These are phyloP conservation scores for Perccottus glenii DNA, from an alignment of 2,113 vertebrate genomes.

Conservation along the genomic window DNA sequence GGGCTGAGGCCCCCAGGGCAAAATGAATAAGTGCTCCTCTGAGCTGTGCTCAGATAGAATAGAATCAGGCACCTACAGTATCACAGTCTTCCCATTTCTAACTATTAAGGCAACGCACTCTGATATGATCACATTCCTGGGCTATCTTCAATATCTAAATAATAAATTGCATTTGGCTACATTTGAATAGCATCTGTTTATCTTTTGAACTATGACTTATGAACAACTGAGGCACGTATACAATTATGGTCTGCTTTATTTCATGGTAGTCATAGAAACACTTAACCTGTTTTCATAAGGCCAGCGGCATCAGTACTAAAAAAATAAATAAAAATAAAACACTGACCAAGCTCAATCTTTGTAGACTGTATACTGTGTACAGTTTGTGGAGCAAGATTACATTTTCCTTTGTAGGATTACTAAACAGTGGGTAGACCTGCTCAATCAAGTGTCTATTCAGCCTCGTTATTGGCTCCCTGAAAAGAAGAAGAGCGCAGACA, in stretches of 20 bases:
- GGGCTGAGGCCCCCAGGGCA: slow-evolving; percentile 21
- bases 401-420: slow-evolving; percentile 32
- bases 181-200: too few relatives aligned
- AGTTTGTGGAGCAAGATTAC: slow-evolving; percentile 32
- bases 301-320: too few relatives aligned
- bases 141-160: background rate
- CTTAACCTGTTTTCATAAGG: too few relatives aligned
- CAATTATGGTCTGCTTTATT: too few relatives aligned
- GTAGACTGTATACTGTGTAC: background rate
- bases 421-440: slow-evolving; percentile 54
- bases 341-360: too few relatives aligned
- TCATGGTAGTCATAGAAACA: too few relatives aligned
- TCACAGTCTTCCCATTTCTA: background rate
- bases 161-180: too few relatives aligned
- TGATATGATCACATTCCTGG: background rate
- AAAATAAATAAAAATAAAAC: too few relatives aligned
- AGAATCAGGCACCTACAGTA: background rate
- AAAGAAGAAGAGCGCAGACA: slow-evolving; percentile 43
- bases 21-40: slow-evolving; percentile 13
- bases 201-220: too few relatives aligned
- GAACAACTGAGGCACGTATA: too few relatives aligned
- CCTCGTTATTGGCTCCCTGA: slow-evolving; percentile 54
- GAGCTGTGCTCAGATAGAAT: background rate
- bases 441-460: slow-evolving; percentile 62
- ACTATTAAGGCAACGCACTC: background rate